Base-by-base conservation (phyloP, 1,140 invertebrate species). In the Stegodyphus mimosarum region DNA sequence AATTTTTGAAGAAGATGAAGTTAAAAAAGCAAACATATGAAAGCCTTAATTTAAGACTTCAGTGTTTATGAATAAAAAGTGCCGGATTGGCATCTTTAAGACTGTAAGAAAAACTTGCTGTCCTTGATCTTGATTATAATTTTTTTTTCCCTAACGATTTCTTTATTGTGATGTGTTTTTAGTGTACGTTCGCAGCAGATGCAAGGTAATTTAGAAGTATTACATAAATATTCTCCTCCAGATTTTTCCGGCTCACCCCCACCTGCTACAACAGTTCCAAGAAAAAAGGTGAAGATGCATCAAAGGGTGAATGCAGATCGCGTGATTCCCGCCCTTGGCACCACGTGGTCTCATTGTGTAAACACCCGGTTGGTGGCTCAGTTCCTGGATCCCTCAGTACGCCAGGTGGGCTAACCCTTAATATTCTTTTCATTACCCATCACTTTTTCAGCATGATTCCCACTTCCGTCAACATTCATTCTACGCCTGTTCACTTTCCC, bases 291-390 rank as follows among this genome's bases (percentile, higher is more conserved):
- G 49, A 50, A 67, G n/a, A 6, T 74, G 5, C 51, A 15, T 48
- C 55, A 67, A 67, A 18, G 63, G 51, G 52, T 11, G 33, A 33
- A 76, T 75, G 50, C 17, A 17, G 73, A 84, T 53, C 60, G 63
- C 63, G 64, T 83, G 50, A 50, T 75, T 67, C 81, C 81, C 18
- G 81, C 81, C 33, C 17, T 83, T 18, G 81, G 81, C 13, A 75
- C 64, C 13, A 83, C 81, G 63, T 83, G 81, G 81, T 74, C 63
- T 7, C 81, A 83, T 50, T 83, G 81, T 33, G 81, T 83, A 9
- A 83, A 75, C 72, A 83, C 81, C 2, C 81, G 81, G 15, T 63
- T 83, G 4, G 72, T 83, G 5, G 81, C 81, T 15, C 81, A 75
- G 33, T 83, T 83, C 52, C 10, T 83, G 49, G 63, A 70, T 60